phyloP scores from a whole-genome alignment of 2,797 vertebrate species.

The Poecilia wingei region DNA sequence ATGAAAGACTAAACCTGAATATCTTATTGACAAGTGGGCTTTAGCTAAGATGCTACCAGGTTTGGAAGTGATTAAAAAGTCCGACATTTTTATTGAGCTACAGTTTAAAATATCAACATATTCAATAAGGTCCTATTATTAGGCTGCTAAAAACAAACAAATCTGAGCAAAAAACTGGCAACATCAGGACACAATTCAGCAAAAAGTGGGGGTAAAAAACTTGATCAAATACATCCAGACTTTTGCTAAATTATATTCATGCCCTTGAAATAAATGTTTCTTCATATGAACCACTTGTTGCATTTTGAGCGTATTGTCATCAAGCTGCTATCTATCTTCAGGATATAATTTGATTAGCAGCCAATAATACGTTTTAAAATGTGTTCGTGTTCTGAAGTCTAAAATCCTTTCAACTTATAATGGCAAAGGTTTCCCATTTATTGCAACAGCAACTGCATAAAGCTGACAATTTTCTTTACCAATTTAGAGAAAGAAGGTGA shows the following conservation, averaged over 20 bases:
- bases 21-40: not conserved
- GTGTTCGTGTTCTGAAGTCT: not conserved
- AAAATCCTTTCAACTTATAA: not conserved
- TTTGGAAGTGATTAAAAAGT: not conserved
- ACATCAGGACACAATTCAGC: not conserved
- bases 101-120: not conserved
- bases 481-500: not conserved
- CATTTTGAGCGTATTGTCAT: not conserved
- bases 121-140: not conserved
- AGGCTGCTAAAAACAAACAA: not conserved
- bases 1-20: not conserved
- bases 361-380: not conserved
- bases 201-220: not conserved
- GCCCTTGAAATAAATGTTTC: not conserved
- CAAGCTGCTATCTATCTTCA: not conserved
- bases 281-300: not conserved
- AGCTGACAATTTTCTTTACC: not conserved
- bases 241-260: not conserved
- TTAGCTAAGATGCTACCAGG: not conserved
- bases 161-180: not conserved
- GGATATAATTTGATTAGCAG: not conserved
- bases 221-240: not conserved
- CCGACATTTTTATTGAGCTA: not conserved
- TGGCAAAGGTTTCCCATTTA: not conserved
- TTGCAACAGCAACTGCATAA: not conserved